Percentiles rank a stretch among this genome's conserved stretches.
Evolutionary conservation across 2,888 invertebrate species (phyloP).

Genomic region (Drosophila buzzatii): DNA sequence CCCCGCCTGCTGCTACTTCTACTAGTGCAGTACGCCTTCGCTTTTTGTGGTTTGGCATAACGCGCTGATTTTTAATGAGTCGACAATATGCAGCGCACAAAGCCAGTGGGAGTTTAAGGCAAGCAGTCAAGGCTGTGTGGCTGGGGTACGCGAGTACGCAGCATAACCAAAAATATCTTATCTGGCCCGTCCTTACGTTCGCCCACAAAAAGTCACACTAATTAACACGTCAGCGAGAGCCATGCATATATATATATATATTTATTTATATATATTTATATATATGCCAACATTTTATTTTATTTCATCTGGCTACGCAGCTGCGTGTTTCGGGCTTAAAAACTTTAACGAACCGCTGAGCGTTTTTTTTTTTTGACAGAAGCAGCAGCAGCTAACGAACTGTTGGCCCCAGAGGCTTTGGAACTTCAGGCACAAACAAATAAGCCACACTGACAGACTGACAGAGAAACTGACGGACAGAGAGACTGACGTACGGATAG

Average conservation of each 20-base stretch:
- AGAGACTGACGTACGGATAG: neutral
- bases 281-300: constrained; percentile 9
- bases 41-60: constrained; percentile 34
- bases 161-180: constrained; percentile 26
- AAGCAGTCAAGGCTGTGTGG: constrained; percentile 18
- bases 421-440: constrained; percentile 3
- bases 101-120: constrained; percentile 26
- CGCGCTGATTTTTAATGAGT: constrained; percentile 68
- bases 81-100: constrained; percentile 48
- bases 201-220: constrained; percentile 46
- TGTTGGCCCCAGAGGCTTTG: constrained; percentile 24
- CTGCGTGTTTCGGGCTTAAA: constrained; percentile 36
- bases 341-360: constrained; percentile 28
- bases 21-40: neutral
- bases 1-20: neutral
- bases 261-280: constrained; percentile 1
- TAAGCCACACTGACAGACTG: constrained; percentile 14
- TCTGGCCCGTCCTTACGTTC: constrained; percentile 24
- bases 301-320: constrained; percentile 28
- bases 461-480: neutral
- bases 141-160: neutral
- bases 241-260: neutral
- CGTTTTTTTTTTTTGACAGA: neutral
- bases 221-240: constrained; percentile 63
- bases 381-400: constrained; percentile 44